Evolutionary conservation across 2,113 vertebrate genomes (phyloP).

Genomic region (Redunca redunca): DNA sequence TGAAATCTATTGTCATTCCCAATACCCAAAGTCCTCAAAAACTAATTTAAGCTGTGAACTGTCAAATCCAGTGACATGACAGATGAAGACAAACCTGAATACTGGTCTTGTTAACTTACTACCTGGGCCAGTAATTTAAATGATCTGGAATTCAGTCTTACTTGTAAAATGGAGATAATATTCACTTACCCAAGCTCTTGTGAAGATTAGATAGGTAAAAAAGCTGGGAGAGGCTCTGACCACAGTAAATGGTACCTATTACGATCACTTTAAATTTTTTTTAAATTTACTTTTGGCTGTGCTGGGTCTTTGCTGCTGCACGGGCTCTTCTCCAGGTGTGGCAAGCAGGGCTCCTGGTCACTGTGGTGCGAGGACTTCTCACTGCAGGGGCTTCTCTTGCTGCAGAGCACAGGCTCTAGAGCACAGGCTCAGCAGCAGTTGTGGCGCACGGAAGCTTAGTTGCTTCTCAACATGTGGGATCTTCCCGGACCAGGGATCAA

Average conservation of each 20-base stretch:
- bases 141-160: background rate
- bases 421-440: background rate
- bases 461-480: background rate
- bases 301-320: background rate
- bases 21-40: background rate
- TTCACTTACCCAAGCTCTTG: background rate
- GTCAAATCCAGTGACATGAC: background rate
- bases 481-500: background rate
- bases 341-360: background rate
- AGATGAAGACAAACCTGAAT: background rate
- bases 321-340: background rate
- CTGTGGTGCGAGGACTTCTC: accelerated
- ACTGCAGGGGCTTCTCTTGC: background rate
- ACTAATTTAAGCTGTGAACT: background rate
- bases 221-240: background rate
- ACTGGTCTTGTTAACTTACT: background rate
- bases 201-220: background rate
- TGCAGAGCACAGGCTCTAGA: background rate
- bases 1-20: background rate
- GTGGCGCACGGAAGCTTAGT: background rate
- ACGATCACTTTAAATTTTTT: background rate
- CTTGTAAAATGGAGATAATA: background rate
- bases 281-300: background rate
- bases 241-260: background rate
- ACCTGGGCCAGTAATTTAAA: background rate